Conservation (phyloP, 2,888 invertebrate species). For the Actias luna region DNA sequence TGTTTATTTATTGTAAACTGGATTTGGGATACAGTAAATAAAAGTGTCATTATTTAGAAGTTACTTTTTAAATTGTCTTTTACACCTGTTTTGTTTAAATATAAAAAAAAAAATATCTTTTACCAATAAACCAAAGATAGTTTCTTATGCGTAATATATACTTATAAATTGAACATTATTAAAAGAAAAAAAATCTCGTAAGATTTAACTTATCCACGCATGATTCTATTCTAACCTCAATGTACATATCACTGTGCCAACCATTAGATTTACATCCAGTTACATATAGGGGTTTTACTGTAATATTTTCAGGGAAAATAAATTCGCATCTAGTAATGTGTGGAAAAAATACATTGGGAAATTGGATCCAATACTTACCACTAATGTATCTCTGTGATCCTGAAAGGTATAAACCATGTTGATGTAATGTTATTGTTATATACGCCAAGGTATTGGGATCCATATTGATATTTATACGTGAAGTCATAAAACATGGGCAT, state of each 20-base stretch:
- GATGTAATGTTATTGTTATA: slow-evolving; percentile 8
- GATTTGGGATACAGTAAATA: not conserved
- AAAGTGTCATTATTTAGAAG: not conserved
- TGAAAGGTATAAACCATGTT: not conserved
- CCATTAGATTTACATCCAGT: not conserved
- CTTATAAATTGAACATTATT: no score
- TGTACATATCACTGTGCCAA: not conserved
- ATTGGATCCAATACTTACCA: not conserved
- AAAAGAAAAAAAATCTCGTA: no score
- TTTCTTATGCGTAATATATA: no score
- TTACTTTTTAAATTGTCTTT: not conserved
- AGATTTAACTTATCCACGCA: no score
- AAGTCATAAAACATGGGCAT: slow-evolving; percentile 5
- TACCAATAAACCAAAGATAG: no score
- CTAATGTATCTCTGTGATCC: slow-evolving; percentile 3
- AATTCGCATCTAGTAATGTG: not conserved
- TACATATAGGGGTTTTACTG: not conserved
- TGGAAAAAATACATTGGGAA: not conserved
- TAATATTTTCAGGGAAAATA: not conserved
- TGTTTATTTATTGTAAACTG: not conserved
- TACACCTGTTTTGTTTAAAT: not conserved
- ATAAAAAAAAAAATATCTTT: no score
- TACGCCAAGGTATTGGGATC: slow-evolving; percentile 1
- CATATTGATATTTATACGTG: slow-evolving; percentile 3
- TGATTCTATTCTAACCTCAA: not conserved